Base-by-base conservation (phyloP, 1,140 invertebrate genomes). In the Saccostrea echinata region DNA sequence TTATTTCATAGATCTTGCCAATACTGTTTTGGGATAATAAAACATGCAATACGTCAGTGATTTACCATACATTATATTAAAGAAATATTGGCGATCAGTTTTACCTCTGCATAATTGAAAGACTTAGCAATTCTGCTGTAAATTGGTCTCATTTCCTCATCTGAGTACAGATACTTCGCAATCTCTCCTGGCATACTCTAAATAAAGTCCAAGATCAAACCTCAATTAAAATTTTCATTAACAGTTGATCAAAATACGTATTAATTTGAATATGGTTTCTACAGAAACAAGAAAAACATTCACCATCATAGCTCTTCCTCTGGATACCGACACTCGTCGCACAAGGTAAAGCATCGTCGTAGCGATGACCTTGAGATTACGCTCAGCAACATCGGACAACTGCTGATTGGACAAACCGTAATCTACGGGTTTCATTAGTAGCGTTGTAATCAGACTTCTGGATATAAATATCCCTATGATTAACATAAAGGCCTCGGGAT, bases 381-480 rank as follows among this genome's bases (percentile, higher is more conserved):
- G 84, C 76, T 94, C 92, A 8, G 91, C 93, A 9, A 90, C 86
- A 13, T 93, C 92, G 30, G 89, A 88, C 55, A 94, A 88, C 27
- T 90, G 71, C 52, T 92, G 89, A 3, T 90, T 92, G 0, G 92
- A 93, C 18, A 94, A 76, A 27, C 94, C 94, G 52, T 94, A 94
- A 85, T 94, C 94, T 1, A 93, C 85, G 0, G 94, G 94, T 84
- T 94, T 94, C 93, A 94, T 91, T 35, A 94, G 83, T 16, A 94
- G 84, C 9, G 94, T 94, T 51, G 94, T 94, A 52, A 94, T 92
- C 1, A 94, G 81, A 89, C 92, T 93, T 80, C 94, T 88, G 0
- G 93, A 93, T 6, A 94, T 85, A 84, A 92, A 94, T 18, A 94
- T 93, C 24, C 94, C 94, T 16, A 94, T 82, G 68, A 94, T 82